phyloP scores from a whole-genome alignment of 2,797 vertebrate species.

The Taenioides sp. region DNA sequence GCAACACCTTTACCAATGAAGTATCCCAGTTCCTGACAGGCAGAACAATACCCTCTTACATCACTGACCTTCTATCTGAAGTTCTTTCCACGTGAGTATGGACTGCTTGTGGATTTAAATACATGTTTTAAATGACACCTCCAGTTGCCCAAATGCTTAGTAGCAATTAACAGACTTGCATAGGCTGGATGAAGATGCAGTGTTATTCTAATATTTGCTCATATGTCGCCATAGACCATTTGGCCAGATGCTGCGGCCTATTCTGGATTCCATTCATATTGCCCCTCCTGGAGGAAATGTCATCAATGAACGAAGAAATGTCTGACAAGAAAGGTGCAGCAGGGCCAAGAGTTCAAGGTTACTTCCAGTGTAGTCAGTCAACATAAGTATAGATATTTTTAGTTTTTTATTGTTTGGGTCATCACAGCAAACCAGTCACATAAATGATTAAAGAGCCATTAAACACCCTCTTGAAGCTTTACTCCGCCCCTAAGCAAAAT shows the following conservation, averaged over 20 bases:
- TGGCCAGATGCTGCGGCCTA: constrained; percentile 90
- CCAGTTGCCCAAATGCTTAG: neutral
- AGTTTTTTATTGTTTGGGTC: neutral
- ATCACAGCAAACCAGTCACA: neutral
- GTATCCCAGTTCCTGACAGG: constrained; percentile 97
- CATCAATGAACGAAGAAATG: constrained; percentile 89
- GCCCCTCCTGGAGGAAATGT: constrained; percentile 89
- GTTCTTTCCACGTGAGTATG: constrained; percentile 93
- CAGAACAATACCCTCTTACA: constrained; percentile 91
- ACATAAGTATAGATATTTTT: constrained; percentile 14
- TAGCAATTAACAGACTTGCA: neutral
- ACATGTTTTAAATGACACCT: neutral
- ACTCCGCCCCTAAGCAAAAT: too few species aligned
- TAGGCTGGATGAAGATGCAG: neutral
- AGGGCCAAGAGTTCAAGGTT: constrained; percentile 32
- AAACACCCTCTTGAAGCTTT: too few species aligned
- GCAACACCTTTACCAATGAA: constrained; percentile 98
- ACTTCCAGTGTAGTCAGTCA: constrained; percentile 53
- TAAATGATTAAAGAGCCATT: neutral
- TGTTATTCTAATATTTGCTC: neutral
- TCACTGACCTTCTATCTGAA: constrained; percentile 96
- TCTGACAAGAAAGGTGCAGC: constrained; percentile 74
- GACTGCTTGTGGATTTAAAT: neutral
- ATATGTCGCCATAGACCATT: constrained; percentile 83
- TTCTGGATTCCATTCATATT: constrained; percentile 93